Evolutionary conservation across 2,113 vertebrate genomes (phyloP).

Genomic region (Aspiorhynchus laticeps): DNA sequence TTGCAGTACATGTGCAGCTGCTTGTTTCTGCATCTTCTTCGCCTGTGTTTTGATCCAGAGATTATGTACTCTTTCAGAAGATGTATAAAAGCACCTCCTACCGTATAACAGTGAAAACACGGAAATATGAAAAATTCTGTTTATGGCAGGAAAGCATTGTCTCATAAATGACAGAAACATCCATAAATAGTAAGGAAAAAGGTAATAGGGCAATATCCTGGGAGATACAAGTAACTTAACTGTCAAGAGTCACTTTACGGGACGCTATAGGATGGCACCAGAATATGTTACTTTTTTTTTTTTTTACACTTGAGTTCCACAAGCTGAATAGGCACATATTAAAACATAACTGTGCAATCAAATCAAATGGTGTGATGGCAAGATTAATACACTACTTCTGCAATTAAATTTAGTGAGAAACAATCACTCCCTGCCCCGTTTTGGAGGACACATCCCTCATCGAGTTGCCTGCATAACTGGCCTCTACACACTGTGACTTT

Average conservation of each 20-base stretch:
- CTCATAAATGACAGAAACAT: too few relatives aligned
- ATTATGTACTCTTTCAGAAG: too few relatives aligned
- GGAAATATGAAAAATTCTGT: too few relatives aligned
- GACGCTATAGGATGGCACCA: background rate
- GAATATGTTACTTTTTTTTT: background rate
- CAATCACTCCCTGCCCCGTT: conserved; percentile 60
- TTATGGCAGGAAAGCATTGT: too few relatives aligned
- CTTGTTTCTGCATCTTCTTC: too few relatives aligned
- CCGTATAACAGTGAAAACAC: too few relatives aligned
- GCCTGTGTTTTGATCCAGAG: too few relatives aligned
- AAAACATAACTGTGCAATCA: background rate
- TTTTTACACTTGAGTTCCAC: background rate
- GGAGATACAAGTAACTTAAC: too few relatives aligned
- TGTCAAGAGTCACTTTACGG: background rate
- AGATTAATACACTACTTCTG: conserved; percentile 53
- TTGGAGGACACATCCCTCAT: conserved; percentile 62
- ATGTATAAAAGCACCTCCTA: too few relatives aligned
- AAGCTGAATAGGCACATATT: background rate
- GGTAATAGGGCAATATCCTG: too few relatives aligned
- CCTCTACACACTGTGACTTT: conserved; percentile 61
- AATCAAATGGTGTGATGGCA: conserved; percentile 34
- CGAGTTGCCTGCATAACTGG: conserved; percentile 56
- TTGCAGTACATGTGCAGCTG: too few relatives aligned
- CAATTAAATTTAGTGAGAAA: conserved; percentile 59
- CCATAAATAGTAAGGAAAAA: too few relatives aligned